phyloP scores from a whole-genome alignment of 2,113 vertebrate genomes.

The Castor canadensis region DNA sequence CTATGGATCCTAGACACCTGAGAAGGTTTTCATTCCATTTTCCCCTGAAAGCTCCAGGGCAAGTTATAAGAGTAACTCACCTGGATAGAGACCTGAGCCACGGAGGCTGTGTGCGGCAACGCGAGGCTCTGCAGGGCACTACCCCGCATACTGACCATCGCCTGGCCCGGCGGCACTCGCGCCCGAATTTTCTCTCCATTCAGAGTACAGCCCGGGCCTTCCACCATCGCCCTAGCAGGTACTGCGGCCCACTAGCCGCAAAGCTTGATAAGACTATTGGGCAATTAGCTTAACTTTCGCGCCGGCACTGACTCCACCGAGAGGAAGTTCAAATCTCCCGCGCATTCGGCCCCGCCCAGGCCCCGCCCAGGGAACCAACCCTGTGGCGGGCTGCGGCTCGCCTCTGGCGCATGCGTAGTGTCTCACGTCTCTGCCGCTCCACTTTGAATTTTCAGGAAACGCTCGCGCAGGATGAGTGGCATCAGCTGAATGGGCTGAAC shows the following conservation, averaged over 20 bases:
- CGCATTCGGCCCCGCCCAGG: background rate
- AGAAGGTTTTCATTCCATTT: background rate
- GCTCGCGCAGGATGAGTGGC: fast-evolving
- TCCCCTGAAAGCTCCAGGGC: fast-evolving
- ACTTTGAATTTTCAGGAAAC: fast-evolving
- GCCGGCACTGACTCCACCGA: fast-evolving
- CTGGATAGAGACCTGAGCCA: background rate
- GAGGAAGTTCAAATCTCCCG: constrained; percentile 64
- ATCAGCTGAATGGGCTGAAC: fast-evolving
- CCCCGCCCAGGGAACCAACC: fast-evolving
- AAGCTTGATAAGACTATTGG: fast-evolving
- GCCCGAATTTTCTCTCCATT: constrained; percentile 89
- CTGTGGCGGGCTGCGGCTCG: too few species aligned
- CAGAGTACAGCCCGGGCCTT: constrained; percentile 91
- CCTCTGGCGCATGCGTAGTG: background rate
- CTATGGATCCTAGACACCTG: background rate
- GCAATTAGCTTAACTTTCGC: fast-evolving
- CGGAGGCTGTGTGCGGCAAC: fast-evolving
- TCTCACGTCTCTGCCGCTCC: too few species aligned
- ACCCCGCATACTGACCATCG: constrained; percentile 79
- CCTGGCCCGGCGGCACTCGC: constrained; percentile 86
- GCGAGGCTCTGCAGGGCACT: constrained; percentile 29
- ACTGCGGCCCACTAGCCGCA: fast-evolving
- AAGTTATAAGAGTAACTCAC: constrained; percentile 10
- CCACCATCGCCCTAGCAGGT: constrained; percentile 86